These are phyloP conservation scores for Staurois parvus DNA, from an alignment of 2,797 vertebrate genomes.

Conservation along the genomic window DNA sequence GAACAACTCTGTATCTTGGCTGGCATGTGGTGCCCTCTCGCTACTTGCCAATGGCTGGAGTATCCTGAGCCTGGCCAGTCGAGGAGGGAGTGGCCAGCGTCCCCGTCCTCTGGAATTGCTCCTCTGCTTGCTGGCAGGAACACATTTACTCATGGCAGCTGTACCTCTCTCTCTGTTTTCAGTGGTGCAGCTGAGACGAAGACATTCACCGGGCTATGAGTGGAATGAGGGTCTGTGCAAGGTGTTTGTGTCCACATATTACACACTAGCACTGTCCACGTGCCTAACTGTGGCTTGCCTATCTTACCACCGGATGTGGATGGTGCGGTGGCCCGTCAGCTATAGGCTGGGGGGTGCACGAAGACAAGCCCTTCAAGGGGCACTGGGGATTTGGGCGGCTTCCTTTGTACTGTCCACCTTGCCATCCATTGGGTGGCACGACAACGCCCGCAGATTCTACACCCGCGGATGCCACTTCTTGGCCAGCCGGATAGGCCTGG, in stretches of 20 bases:
- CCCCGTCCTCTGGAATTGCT: constrained; percentile 82
- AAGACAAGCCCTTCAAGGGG: constrained; percentile 82
- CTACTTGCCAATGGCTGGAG: constrained; percentile 83
- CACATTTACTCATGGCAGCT: constrained; percentile 81
- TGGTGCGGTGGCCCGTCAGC: constrained; percentile 84
- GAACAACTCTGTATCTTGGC: constrained; percentile 80
- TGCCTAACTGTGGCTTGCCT: constrained; percentile 83
- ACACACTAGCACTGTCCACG: constrained; percentile 81
- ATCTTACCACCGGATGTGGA: constrained; percentile 86
- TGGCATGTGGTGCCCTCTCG: constrained; percentile 81
- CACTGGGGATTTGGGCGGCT: constrained; percentile 84
- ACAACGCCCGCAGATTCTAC: constrained; percentile 81
- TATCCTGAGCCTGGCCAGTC: constrained; percentile 82
- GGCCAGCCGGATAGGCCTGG: constrained; percentile 82
- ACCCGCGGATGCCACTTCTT: constrained; percentile 83
- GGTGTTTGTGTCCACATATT: constrained; percentile 84
- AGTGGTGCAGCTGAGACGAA: constrained; percentile 80
- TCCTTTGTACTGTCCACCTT: constrained; percentile 83
- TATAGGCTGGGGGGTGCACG: constrained; percentile 83
- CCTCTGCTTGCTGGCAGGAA: constrained; percentile 80
- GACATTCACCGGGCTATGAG: constrained; percentile 79
- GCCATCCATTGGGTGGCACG: constrained; percentile 84
- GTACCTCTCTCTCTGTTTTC: constrained; percentile 82
- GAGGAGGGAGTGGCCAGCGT: constrained; percentile 83
- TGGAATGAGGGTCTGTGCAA: constrained; percentile 85